Evolutionary conservation across 2,113 vertebrate species (phyloP).

Genomic region (Takifugu flavidus): DNA sequence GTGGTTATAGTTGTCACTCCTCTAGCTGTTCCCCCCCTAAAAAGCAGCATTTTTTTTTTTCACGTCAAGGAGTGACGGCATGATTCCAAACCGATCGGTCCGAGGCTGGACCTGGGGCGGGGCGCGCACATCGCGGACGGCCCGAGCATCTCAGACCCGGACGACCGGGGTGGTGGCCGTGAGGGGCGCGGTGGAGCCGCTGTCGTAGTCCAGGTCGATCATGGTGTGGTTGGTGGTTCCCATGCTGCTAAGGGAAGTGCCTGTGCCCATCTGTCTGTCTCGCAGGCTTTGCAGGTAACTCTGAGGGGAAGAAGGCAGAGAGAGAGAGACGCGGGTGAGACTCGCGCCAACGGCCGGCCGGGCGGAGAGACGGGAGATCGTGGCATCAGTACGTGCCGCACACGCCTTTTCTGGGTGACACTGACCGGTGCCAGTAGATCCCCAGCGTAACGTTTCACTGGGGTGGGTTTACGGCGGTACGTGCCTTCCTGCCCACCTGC

Average conservation of each 20-base stretch:
- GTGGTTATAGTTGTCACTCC: constrained; percentile 46
- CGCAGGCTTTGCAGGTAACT: constrained; percentile 87
- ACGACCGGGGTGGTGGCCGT: constrained; percentile 72
- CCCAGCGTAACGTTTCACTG: constrained; percentile 79
- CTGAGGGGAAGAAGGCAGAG: constrained; percentile 48
- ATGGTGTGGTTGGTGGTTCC: constrained; percentile 71
- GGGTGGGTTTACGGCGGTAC: constrained; percentile 76
- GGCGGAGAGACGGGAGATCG: background rate
- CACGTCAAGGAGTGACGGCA: background rate
- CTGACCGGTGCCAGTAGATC: constrained; percentile 87
- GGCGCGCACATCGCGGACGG: too few relatives aligned
- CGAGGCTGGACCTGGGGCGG: background rate
- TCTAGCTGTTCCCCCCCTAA: constrained; percentile 6
- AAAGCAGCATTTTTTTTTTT: constrained; percentile 2
- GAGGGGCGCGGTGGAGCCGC: constrained; percentile 80
- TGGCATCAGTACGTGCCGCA: constrained; percentile 38
- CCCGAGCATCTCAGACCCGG: constrained; percentile 61
- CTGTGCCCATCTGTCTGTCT: constrained; percentile 80
- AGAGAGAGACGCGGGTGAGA: constrained; percentile 14
- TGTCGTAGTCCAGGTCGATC: constrained; percentile 83
- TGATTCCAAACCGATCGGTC: background rate
- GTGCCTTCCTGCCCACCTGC: constrained; percentile 77
- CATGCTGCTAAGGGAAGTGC: constrained; percentile 78
- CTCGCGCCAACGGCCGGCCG: background rate
- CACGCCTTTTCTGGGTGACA: constrained; percentile 50